Evolutionary conservation across 2,888 invertebrate genomes (phyloP), one percentile per base, ranked within the genome.

Genomic region (Cerceris rybyensis): DNA sequence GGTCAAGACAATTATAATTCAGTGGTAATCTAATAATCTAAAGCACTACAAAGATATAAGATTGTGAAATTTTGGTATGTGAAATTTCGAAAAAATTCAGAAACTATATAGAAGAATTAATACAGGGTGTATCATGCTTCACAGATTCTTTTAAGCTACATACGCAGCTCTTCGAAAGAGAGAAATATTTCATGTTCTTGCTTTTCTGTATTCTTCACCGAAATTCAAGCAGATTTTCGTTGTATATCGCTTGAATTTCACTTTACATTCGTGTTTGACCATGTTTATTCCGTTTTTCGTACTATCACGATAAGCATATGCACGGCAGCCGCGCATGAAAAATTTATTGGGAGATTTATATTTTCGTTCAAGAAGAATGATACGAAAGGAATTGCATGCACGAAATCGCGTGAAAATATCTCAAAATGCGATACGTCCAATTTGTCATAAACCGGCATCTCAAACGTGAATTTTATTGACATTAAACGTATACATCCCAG

Each of bases 121-220:
- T 70, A 70, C 54, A 13, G 63, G 42, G 58, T 67, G 63, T 52
- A 76, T 50, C 54, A 67, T 50, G 70, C 68, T 81, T 64, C 70
- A 70, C 60, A 43, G 14, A 57, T 64, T 70, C 58, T n/a, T 55
- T 67, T n/a, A 64, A 54, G 70, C 11, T 17, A 28, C 9, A 17
- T 39, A 13, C 64, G 42, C 13, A 57, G 43, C 17, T 1, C 63
- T 66, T 61, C 6, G 13, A 39, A 59, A n/a, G 9, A 46, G n/a
- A 6, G 46, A 54, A 52, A 16, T 50, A 55, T 65, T 60, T 57
- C 49, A 64, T 43, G 60, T 52, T 57, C 7, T 7, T 52, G 64
- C 14, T 55, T 50, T 50, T 16, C 57, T 49, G 54, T 55, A 60
- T 49, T 70, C 58, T 49, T 52, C 59, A 61, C 28, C 42, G n/a